A percentile compares a stretch with the other conserved stretches of the same genome.
These are phyloP conservation scores for Plebejus anna DNA, from an alignment of 2,888 invertebrate genomes.

Conservation along the genomic window DNA sequence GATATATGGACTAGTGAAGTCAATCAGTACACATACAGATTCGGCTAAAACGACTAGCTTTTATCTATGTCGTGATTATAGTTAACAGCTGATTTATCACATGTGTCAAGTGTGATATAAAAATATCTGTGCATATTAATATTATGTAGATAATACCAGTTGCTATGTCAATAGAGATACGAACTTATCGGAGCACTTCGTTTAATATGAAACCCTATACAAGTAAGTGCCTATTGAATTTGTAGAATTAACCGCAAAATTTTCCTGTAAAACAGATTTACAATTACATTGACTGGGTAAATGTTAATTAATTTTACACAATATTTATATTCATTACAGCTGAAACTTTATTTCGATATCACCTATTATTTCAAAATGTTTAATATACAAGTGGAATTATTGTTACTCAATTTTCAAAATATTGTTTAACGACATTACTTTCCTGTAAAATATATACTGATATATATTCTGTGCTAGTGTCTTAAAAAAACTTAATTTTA, in stretches of 20 bases:
- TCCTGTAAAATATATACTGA: too few species aligned
- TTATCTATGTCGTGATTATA: neutral
- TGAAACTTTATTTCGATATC: neutral
- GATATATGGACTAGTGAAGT: too few species aligned
- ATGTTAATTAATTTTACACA: neutral
- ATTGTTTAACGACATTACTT: too few species aligned
- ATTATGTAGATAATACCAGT: constrained; percentile 5
- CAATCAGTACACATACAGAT: too few species aligned
- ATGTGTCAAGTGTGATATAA: neutral
- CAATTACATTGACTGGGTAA: neutral
- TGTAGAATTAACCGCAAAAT: neutral
- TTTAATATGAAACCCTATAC: neutral
- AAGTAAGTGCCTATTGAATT: neutral
- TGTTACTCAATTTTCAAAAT: neutral
- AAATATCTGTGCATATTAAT: neutral
- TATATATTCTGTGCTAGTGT: too few species aligned
- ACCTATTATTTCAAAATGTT: neutral
- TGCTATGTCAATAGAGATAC: constrained; percentile 12
- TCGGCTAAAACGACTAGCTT: neutral
- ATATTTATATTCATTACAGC: neutral
- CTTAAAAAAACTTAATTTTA: neutral
- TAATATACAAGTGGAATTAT: neutral
- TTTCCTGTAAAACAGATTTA: neutral
- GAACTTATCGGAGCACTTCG: constrained; percentile 5
- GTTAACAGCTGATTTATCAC: neutral